These are phyloP conservation scores for Drosophila leontia DNA, from an alignment of 1,140 invertebrate species.

Conservation along the genomic window DNA sequence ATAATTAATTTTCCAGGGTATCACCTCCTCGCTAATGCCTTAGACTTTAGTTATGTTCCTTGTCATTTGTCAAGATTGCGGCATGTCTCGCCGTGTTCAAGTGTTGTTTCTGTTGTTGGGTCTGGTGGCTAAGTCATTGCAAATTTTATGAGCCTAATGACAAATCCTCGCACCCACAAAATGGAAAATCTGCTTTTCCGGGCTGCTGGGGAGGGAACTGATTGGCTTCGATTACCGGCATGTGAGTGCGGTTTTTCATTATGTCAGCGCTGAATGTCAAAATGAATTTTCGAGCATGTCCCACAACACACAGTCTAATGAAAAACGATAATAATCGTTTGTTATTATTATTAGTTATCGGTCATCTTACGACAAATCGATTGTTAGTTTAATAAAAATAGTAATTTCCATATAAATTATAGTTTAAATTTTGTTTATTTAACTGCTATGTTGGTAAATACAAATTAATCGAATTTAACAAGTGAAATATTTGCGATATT, in stretches of 20 bases:
- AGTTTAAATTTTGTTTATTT: neutral
- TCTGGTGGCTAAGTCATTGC: conserved; percentile 58
- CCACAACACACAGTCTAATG: neutral
- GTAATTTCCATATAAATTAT: neutral
- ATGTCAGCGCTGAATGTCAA: conserved; percentile 59
- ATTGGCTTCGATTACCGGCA: conserved; percentile 36
- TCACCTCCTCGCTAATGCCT: neutral
- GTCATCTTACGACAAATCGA: neutral
- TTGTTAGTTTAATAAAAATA: neutral
- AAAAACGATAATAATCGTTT: neutral
- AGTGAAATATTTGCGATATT: too few relatives aligned
- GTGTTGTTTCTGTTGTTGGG: conserved; percentile 11
- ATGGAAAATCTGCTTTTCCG: conserved; percentile 1
- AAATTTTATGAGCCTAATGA: conserved; percentile 75
- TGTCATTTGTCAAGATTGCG: conserved; percentile 53
- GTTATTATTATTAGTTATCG: neutral
- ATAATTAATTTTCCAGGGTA: conserved; percentile 11
- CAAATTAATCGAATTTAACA: neutral
- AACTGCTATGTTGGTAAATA: too few relatives aligned
- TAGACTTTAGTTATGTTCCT: neutral
- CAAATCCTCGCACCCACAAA: conserved; percentile 52
- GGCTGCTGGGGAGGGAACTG: neutral
- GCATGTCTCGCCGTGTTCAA: conserved; percentile 6
- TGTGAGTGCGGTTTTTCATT: conserved; percentile 56
- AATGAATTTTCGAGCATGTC: conserved; percentile 68